Evolutionary conservation across 2,797 vertebrate genomes (phyloP).

Genomic region (Sphenodon punctatus): DNA sequence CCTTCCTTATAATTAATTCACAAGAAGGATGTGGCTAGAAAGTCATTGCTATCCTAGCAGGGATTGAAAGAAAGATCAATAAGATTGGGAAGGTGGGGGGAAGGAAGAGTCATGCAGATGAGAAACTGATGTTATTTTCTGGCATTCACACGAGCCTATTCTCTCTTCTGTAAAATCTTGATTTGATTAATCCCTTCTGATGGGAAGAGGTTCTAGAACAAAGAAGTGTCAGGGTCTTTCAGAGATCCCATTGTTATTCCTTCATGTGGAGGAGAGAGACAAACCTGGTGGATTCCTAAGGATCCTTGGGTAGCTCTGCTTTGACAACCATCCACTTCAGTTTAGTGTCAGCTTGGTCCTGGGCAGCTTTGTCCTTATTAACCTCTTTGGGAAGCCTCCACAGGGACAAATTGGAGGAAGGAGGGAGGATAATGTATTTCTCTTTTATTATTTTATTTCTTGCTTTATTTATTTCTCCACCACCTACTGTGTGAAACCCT

Average conservation of each 20-base stretch:
- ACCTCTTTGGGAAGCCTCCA: too few species aligned
- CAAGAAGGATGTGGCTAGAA: neutral
- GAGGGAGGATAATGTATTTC: too few species aligned
- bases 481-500: too few species aligned
- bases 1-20: neutral
- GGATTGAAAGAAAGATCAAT: neutral
- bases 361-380: too few species aligned
- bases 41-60: rapidly evolving
- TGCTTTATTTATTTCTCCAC: too few species aligned
- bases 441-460: too few species aligned
- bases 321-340: too few species aligned
- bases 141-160: neutral
- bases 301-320: too few species aligned
- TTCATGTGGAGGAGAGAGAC: neutral
- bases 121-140: neutral
- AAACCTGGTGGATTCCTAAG: neutral
- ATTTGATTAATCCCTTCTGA: neutral
- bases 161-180: neutral
- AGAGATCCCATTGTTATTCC: neutral
- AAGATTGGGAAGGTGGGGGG: neutral
- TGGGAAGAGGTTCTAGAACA: neutral
- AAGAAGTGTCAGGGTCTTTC: neutral
- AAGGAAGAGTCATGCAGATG: neutral
- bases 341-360: neutral
- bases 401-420: too few species aligned